phyloP scores from a whole-genome alignment of 1,140 invertebrate species.

The Paraescarpia echinospica region DNA sequence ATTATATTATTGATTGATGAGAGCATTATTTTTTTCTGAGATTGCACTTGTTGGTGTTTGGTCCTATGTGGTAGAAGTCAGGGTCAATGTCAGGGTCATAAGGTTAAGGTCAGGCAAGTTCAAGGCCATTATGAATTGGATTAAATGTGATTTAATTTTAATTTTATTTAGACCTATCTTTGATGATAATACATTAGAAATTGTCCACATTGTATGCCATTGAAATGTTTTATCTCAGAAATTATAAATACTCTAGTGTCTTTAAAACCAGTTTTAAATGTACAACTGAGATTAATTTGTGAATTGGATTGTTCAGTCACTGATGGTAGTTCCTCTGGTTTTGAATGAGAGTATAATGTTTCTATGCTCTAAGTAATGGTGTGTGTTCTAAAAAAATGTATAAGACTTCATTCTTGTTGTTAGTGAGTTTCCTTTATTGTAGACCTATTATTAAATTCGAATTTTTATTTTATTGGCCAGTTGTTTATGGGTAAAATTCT shows the following conservation, averaged over 20 bases:
- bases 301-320: neutral
- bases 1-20: neutral
- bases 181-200: no score
- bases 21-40: neutral
- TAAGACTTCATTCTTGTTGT: neutral
- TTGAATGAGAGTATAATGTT: no score
- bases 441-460: neutral
- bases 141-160: no score
- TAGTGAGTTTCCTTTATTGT: neutral
- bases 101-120: neutral
- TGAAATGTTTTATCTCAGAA: no score
- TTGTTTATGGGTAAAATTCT: no score
- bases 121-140: neutral
- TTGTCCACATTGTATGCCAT: neutral
- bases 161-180: no score
- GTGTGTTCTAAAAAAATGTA: neutral
- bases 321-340: no score
- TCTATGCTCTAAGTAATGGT: neutral
- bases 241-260: neutral
- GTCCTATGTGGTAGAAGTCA: neutral
- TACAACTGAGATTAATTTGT: neutral
- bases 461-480: neutral
- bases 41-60: neutral
- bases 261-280: neutral
- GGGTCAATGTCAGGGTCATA: neutral